Evolutionary conservation across 2,113 vertebrate species (phyloP).

Genomic region (Tachysurus vachellii): DNA sequence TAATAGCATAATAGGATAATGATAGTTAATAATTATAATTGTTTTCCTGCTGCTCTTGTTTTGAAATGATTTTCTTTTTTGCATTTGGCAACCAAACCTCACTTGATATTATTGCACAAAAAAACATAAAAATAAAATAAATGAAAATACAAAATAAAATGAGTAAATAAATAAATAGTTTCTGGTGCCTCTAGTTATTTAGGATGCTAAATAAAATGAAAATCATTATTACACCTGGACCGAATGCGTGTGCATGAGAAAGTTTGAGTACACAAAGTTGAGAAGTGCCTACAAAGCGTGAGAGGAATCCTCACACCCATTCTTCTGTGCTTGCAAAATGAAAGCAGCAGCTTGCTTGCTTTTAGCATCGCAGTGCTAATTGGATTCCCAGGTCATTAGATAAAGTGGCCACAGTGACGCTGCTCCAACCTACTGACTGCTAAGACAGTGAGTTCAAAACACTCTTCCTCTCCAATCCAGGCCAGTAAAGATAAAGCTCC

Average conservation of each 20-base stretch:
- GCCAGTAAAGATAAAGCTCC: constrained; percentile 16
- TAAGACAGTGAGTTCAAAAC: constrained; percentile 20
- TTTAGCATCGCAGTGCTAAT: constrained; percentile 65
- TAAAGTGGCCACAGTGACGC: constrained; percentile 69
- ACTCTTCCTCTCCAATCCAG: background rate
- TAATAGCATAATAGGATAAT: background rate
- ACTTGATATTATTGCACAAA: background rate
- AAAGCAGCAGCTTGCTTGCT: constrained; percentile 68
- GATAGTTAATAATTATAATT: background rate
- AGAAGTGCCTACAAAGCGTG: background rate
- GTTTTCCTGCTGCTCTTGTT: background rate
- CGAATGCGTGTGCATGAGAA: constrained; percentile 13
- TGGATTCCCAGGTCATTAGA: constrained; percentile 76
- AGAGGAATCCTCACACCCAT: constrained; percentile 45
- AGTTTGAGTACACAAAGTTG: background rate
- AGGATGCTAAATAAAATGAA: background rate
- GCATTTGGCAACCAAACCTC: background rate
- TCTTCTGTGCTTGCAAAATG: constrained; percentile 54
- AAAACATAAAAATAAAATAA: too few relatives aligned
- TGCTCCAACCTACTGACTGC: constrained; percentile 60
- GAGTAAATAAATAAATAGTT: background rate
- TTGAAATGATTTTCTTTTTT: background rate
- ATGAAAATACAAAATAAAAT: too few relatives aligned
- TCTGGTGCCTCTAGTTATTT: background rate
- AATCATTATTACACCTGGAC: background rate